Base-by-base conservation (phyloP, 2,113 vertebrate species). In the Mastomys natalensis region DNA sequence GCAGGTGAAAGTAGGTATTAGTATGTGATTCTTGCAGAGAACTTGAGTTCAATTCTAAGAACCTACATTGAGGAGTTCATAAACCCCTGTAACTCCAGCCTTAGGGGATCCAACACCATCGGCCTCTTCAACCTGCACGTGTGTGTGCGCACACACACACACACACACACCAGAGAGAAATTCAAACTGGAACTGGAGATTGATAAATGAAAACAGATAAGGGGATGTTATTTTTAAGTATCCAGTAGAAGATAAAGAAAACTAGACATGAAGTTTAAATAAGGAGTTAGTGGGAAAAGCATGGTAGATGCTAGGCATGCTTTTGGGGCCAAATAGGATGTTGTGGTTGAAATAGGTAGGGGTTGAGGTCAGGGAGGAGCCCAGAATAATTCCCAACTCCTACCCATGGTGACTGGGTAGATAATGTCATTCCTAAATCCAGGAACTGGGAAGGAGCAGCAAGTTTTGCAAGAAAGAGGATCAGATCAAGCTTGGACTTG, bases 351-450 rank as follows among this genome's bases (percentile, higher is more conserved):
- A 29, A 19, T 16, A 85, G 1, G 1, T 34, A 88, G 51, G n/a
- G 74, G 21, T 21, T 26, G 94, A 55, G 66, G 21, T 19, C 21
- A 37, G 89, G 96, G 73, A 92, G 86, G 60, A 95, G 81, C 19
- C 60, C n/a, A n/a, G n/a, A 40, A 92, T 77, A 84, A 97, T 84
- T 95, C 80, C 94, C 60, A 58, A 58, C 3, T 88, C 93, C 90
- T 64, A 53, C 37, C 53, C n/a, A 10, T 17, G 48, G 82, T 89
- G 85, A 58, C 77, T 94, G 66, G 73, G 87, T 91, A 51, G 73
- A 85, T 94, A 86, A 92, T 26, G 62, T 97, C 94, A 97, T 97
- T 97, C 97, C 96, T 95, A 78, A 97, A 97, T 89, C 48, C 77
- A 70, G 94, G 96, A 98, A 97, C 51, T 17, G 26, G 91, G 62